A percentile compares a stretch with the other conserved stretches of the same genome.
Evolutionary conservation across 2,888 invertebrate genomes (phyloP).

Genomic region (Apotomis turbidana): DNA sequence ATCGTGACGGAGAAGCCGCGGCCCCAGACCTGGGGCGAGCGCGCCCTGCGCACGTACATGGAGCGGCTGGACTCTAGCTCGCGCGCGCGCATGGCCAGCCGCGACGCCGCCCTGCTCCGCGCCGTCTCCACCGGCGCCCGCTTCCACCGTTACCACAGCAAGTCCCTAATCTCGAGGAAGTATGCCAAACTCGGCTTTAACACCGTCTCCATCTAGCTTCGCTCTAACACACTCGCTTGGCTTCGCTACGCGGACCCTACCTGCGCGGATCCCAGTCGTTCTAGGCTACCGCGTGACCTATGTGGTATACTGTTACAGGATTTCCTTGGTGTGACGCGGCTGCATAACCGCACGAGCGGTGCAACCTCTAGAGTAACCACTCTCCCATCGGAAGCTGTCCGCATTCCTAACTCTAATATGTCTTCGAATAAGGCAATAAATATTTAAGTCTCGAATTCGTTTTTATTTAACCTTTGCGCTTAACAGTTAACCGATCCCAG

Average conservation of each 20-base stretch:
- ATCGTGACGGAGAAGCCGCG: constrained; percentile 87
- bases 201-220: constrained; percentile 79
- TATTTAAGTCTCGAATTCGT: constrained; percentile 62
- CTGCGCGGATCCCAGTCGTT: constrained; percentile 31
- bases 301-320: constrained; percentile 77
- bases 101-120: constrained; percentile 83
- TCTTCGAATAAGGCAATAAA: constrained; percentile 77
- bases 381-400: constrained; percentile 69
- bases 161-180: constrained; percentile 89
- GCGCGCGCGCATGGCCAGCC: constrained; percentile 85
- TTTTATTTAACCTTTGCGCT: constrained; percentile 62
- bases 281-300: constrained; percentile 72
- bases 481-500: not conserved
- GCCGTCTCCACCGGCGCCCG: constrained; percentile 86
- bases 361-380: constrained; percentile 49
- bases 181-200: constrained; percentile 85
- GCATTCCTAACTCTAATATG: constrained; percentile 73
- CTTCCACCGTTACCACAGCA: constrained; percentile 89
- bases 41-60: constrained; percentile 88
- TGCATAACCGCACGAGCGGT: constrained; percentile 48
- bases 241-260: constrained; percentile 70
- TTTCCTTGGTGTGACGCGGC: constrained; percentile 73
- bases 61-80: constrained; percentile 88
- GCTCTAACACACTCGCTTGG: constrained; percentile 77
- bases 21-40: constrained; percentile 94